These are phyloP conservation scores for Nysson spinosus DNA, from an alignment of 2,888 invertebrate species.

Conservation along the genomic window DNA sequence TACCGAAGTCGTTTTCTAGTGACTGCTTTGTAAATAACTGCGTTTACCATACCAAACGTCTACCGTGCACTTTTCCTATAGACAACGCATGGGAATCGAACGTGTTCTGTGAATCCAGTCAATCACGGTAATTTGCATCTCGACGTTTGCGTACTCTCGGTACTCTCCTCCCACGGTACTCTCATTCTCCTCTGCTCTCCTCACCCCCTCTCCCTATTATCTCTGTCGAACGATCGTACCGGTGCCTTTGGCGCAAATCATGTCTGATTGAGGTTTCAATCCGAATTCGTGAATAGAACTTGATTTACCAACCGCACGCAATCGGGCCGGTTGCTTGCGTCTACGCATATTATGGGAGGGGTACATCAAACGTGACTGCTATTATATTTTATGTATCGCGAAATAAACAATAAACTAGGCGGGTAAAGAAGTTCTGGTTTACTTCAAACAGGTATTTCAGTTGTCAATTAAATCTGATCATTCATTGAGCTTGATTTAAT, in stretches of 20 bases:
- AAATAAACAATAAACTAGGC: too few species aligned
- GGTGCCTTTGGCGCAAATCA: conserved; percentile 67
- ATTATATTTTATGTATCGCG: too few species aligned
- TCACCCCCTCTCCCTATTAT: conserved; percentile 49
- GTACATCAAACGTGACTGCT: too few species aligned
- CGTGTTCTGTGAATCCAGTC: conserved; percentile 62
- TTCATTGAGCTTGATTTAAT: too few species aligned
- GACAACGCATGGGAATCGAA: conserved; percentile 43
- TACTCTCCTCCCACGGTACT: not conserved
- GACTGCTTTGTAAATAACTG: conserved; percentile 26
- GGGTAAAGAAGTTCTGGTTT: too few species aligned
- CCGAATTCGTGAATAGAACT: conserved; percentile 72
- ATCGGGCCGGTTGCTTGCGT: conserved; percentile 23
- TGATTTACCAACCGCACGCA: conserved; percentile 67
- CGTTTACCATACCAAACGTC: not conserved
- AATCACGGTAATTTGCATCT: conserved; percentile 70
- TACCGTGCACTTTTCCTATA: conserved; percentile 14
- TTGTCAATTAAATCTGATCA: too few species aligned
- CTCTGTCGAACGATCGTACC: conserved; percentile 53
- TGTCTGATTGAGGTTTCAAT: conserved; percentile 70
- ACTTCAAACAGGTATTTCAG: too few species aligned
- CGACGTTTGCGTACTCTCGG: conserved; percentile 38
- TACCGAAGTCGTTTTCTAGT: not conserved
- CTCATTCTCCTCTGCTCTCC: conserved; percentile 7
- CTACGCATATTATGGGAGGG: too few species aligned